Percentiles rank a stretch among this genome's conserved stretches.
Evolutionary conservation across 2,888 invertebrate species (phyloP).

Genomic region (Pterostichus madidus): DNA sequence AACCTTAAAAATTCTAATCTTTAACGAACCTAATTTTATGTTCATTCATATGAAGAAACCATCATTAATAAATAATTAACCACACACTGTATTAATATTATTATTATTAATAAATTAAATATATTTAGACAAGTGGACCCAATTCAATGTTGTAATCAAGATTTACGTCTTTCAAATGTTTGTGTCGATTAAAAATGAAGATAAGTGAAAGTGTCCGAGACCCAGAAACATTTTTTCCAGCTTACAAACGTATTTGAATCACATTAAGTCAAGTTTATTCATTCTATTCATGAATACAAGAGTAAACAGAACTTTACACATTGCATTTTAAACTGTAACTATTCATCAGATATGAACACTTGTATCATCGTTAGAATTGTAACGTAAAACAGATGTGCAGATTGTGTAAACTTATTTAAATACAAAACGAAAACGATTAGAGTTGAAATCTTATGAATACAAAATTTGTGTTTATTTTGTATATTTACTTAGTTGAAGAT

Average conservation of each 20-base stretch:
- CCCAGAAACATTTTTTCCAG: not conserved
- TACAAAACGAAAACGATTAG: conserved; percentile 37
- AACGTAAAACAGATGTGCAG: conserved; percentile 35
- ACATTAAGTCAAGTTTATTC: not conserved
- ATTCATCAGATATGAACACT: conserved; percentile 9
- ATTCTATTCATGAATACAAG: conserved; percentile 11
- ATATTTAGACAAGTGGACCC: too few relatives aligned
- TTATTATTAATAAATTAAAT: too few relatives aligned
- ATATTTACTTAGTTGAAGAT: conserved; percentile 20
- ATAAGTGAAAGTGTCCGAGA: not conserved
- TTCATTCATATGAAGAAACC: too few relatives aligned
- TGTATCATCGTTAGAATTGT: not conserved
- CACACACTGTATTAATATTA: too few relatives aligned
- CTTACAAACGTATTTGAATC: not conserved
- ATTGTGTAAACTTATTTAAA: conserved; percentile 43
- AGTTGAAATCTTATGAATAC: conserved; percentile 33
- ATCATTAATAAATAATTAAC: too few relatives aligned
- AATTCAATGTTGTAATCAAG: too few relatives aligned
- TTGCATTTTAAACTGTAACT: conserved; percentile 12
- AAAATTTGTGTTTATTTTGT: conserved; percentile 22
- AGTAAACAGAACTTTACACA: not conserved
- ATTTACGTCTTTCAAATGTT: too few relatives aligned
- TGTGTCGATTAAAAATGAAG: not conserved
- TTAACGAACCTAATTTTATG: too few relatives aligned
- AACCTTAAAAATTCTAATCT: too few relatives aligned